Percentiles rank a stretch among this genome's conserved stretches.
Evolutionary conservation across 2,113 vertebrate genomes (phyloP).

Genomic region (Ciconia boyciana): DNA sequence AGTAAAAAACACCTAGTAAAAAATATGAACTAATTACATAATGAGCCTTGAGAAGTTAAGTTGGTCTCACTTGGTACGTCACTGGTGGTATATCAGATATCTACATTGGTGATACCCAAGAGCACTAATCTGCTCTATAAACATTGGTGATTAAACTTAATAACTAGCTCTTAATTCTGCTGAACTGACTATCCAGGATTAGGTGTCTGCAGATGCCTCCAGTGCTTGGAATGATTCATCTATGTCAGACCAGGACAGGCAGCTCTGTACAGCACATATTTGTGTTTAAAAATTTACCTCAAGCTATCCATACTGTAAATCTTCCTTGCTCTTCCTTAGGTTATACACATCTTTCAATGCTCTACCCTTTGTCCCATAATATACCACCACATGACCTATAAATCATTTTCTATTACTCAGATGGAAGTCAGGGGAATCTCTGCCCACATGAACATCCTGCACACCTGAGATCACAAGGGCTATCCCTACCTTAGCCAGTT

Average conservation of each 20-base stretch:
- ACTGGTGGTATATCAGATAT: constrained; percentile 17
- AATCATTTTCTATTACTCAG: not conserved
- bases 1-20: constrained; percentile 22
- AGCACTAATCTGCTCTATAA: constrained; percentile 21
- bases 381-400: not conserved
- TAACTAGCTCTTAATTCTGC: constrained; percentile 42
- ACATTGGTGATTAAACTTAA: constrained; percentile 45
- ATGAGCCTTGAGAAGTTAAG: constrained; percentile 33
- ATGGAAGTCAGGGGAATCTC: not conserved
- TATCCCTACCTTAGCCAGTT: not conserved
- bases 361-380: not conserved
- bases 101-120: not conserved
- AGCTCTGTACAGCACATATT: not conserved
- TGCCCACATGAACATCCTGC: not conserved
- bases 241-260: not conserved
- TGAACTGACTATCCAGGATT: not conserved
- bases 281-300: not conserved
- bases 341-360: not conserved
- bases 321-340: not conserved
- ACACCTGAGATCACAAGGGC: not conserved
- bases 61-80: not conserved
- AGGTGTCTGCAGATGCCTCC: not conserved
- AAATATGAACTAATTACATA: constrained; percentile 39
- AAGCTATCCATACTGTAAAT: not conserved
- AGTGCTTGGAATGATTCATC: not conserved